Percentiles rank a stretch among this genome's conserved stretches.
These are phyloP conservation scores for Spodoptera frugiperda DNA, from an alignment of 1,140 invertebrate genomes.

Conservation along the genomic window DNA sequence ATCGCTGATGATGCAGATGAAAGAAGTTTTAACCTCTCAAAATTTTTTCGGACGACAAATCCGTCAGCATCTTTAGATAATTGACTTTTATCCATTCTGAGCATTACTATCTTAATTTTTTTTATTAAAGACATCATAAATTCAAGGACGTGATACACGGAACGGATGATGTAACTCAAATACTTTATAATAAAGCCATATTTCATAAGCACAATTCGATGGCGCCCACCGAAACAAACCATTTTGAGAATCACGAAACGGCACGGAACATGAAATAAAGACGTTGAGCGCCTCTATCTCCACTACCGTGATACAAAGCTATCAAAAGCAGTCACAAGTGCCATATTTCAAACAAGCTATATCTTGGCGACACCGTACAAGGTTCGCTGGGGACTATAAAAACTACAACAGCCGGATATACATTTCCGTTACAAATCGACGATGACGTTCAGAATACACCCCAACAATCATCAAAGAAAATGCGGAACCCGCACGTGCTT, in stretches of 20 bases:
- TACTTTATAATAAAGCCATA: no score
- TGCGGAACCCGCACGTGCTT: neutral
- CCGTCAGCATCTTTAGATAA: neutral
- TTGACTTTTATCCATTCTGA: neutral
- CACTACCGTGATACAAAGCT: constrained; percentile 8
- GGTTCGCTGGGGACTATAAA: constrained; percentile 25
- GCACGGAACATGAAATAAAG: constrained; percentile 9
- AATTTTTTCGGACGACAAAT: neutral
- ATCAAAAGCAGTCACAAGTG: constrained; percentile 25
- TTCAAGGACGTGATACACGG: no score
- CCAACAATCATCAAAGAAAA: constrained; percentile 28
- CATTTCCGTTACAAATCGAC: constrained; percentile 31
- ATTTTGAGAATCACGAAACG: neutral
- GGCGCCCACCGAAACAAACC: neutral
- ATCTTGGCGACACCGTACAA: neutral
- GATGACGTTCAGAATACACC: constrained; percentile 28
- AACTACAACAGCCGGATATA: constrained; percentile 14
- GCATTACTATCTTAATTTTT: no score
- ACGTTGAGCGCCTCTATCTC: neutral
- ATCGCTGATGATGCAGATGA: constrained; percentile 6
- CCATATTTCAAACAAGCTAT: constrained; percentile 22
- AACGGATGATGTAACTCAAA: no score
- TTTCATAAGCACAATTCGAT: neutral
- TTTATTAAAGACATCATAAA: no score
- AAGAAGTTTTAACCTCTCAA: neutral